phyloP scores from a whole-genome alignment of 1,140 invertebrate genomes.

The Oppia nitens region DNA sequence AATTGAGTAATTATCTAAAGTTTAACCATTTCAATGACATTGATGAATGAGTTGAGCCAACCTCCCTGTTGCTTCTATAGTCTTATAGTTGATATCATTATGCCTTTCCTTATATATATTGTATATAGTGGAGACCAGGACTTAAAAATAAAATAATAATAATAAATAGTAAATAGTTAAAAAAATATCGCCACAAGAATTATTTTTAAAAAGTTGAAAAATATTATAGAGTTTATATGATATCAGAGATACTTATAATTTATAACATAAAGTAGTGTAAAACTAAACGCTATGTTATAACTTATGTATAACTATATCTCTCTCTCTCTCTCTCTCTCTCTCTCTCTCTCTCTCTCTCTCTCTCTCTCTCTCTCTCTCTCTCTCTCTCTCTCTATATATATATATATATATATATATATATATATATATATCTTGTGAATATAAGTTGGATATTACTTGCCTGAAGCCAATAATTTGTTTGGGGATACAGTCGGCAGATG shows the following conservation, averaged over 20 bases:
- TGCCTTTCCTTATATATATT: not conserved
- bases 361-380: too few relatives aligned
- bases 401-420: too few relatives aligned
- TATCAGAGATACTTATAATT: too few relatives aligned
- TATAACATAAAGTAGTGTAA: too few relatives aligned
- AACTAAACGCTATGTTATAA: too few relatives aligned
- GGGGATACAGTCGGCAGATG: too few relatives aligned
- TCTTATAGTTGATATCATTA: too few relatives aligned
- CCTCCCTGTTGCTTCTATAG: not conserved
- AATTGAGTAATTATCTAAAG: conserved; percentile 4
- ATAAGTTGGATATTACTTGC: not conserved
- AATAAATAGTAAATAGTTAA: not conserved
- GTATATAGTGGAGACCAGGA: not conserved
- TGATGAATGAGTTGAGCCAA: not conserved
- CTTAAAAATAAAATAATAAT: not conserved
- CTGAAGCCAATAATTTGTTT: not conserved
- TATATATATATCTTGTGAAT: not conserved
- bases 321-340: too few relatives aligned
- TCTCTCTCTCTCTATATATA: too few relatives aligned
- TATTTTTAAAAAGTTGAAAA: not conserved
- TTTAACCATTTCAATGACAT: not conserved
- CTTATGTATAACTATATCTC: too few relatives aligned
- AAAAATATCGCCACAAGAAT: not conserved
- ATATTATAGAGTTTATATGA: not conserved
- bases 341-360: too few relatives aligned